Evolutionary conservation across 2,113 vertebrate genomes (phyloP), one percentile per base, ranked within the genome.

Genomic region (Leptosomus discolor): DNA sequence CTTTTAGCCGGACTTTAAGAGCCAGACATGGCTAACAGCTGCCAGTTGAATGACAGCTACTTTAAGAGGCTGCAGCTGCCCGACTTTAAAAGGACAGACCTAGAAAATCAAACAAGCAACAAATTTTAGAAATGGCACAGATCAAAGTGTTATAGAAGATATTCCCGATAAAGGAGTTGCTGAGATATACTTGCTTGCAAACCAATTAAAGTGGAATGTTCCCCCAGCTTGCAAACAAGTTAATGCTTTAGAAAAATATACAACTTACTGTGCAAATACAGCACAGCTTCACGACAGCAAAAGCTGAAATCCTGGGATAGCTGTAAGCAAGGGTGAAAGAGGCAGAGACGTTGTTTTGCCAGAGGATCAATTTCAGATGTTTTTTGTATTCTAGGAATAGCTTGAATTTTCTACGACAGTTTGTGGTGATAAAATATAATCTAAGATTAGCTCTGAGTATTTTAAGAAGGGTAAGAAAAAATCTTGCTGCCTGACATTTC

Each of bases 61-160:
- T 91, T 76, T 61, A 81, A 64, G 77, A 76, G 89, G 61, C 77
- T 90, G 81, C 95, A 97, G 96, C 97, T 96, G 97, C 92, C 87
- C 4, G 14, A 15, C 86, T 95, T 79, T 58, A 85, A 88, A 97
- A 96, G 92, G 57, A 50, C 89, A 92, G 73, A 9, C 83, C 65
- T 53, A 60, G 69, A 89, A 87, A 92, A 86, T 78, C 90, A 76
- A 91, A 85, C 58, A 81, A 94, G 93, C 67, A 85, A 83, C 46
- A 48, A 11, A 85, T 90, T 94, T 92, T 73, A 90, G 92, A 87
- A 95, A 92, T 65, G 92, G 92, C 56, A 87, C 75, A 76, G 91
- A 85, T 94, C 80, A 89, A 88, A 85, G 27, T 1, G 17, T 41
- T 83, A 71, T 9, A 86, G 71, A 81, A 71, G 89, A 89, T 53